Conservation (phyloP, 2,888 invertebrate species). For the Pachymerium ferrugineum region DNA sequence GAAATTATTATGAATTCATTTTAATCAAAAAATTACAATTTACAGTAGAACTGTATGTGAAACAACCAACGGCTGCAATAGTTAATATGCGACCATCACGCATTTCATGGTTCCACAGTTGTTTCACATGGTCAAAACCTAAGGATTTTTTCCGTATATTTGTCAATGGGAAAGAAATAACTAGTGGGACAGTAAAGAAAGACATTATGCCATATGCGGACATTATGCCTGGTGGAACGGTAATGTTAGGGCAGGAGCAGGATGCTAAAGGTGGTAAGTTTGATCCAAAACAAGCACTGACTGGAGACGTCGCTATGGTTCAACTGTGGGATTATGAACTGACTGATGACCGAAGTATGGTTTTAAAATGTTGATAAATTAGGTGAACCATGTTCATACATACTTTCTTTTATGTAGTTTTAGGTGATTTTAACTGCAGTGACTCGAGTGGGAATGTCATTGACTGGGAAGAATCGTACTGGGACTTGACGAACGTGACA, state of each 20-base stretch:
- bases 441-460: not conserved
- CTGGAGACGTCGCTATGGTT: not conserved
- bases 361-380: not conserved
- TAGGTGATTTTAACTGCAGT: not conserved
- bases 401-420: not conserved
- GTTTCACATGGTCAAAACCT: not conserved
- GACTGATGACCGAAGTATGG: not conserved
- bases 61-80: not conserved
- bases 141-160: not conserved
- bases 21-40: no score
- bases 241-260: not conserved
- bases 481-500: not conserved
- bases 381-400: not conserved
- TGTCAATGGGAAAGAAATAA: not conserved
- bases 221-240: not conserved
- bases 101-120: not conserved
- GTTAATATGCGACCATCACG: not conserved
- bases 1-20: no score
- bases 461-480: not conserved
- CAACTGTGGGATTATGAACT: not conserved
- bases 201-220: not conserved
- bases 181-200: not conserved
- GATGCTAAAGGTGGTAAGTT: not conserved
- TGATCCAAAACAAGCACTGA: not conserved
- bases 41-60: not conserved